Conservation (phyloP, 2,888 invertebrate genomes). For the Ernsta delagoae region DNA sequence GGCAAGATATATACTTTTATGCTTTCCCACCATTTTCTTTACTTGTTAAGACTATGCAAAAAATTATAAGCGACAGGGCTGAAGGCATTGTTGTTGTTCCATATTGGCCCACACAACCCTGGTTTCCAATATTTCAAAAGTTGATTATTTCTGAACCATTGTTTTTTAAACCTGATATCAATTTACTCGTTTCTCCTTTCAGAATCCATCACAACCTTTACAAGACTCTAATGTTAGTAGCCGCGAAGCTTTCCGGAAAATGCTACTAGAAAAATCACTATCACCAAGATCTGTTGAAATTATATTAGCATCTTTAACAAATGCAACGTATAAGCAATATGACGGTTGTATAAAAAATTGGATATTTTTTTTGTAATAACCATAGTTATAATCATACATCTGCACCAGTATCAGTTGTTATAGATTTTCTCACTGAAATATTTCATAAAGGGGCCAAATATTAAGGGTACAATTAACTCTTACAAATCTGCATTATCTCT, state of each 20-base stretch:
- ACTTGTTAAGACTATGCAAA: slow-evolving; percentile 30
- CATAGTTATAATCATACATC: background rate
- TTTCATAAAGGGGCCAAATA: slow-evolving; percentile 15
- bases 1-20: slow-evolving; percentile 34
- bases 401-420: slow-evolving; percentile 6
- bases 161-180: slow-evolving; percentile 13
- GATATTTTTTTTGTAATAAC: slow-evolving; percentile 10
- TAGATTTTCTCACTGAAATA: slow-evolving; percentile 3
- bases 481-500: slow-evolving; percentile 14
- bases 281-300: slow-evolving; percentile 30
- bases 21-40: slow-evolving; percentile 40
- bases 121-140: slow-evolving; percentile 20
- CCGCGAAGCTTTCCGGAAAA: slow-evolving; percentile 27
- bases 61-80: slow-evolving; percentile 37
- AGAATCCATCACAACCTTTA: slow-evolving; percentile 17
- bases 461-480: slow-evolving; percentile 23
- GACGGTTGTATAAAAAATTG: slow-evolving; percentile 27
- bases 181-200: slow-evolving; percentile 13
- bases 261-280: background rate
- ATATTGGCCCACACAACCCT: slow-evolving; percentile 36
- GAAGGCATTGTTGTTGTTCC: slow-evolving; percentile 41
- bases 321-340: slow-evolving; percentile 30
- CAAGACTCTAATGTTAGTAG: slow-evolving; percentile 13
- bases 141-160: background rate
- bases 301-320: slow-evolving; percentile 26